Evolutionary conservation across 2,888 invertebrate genomes (phyloP).

Genomic region (Chesias legatella): DNA sequence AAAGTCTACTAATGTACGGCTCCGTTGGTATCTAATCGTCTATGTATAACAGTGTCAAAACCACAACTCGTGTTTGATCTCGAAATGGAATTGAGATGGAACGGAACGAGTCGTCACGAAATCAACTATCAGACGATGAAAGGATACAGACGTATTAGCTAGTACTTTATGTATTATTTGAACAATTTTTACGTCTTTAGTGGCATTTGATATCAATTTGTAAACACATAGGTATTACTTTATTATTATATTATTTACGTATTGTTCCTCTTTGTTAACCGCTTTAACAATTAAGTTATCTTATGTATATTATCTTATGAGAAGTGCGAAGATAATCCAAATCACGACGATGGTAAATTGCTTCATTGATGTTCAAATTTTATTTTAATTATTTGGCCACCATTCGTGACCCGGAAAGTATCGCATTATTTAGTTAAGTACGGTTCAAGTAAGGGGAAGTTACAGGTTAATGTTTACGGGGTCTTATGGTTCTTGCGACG

Average conservation of each 20-base stretch:
- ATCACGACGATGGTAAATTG: no score
- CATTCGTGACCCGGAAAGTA: conserved; percentile 3
- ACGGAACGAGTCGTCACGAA: conserved; percentile 20
- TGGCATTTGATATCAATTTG: no score
- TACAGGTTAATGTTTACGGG: conserved; percentile 30
- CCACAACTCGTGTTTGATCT: conserved; percentile 41
- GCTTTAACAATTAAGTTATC: no score
- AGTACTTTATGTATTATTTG: no score
- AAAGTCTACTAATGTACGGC: no score
- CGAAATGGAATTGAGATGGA: conserved; percentile 37
- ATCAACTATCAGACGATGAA: conserved; percentile 21
- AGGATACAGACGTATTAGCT: neutral
- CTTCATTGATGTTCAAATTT: no score
- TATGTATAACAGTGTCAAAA: conserved; percentile 34
- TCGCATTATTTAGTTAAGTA: conserved; percentile 12
- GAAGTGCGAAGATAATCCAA: no score
- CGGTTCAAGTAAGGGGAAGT: conserved; percentile 16
- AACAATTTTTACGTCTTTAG: no score
- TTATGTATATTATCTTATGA: no score
- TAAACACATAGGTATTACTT: no score
- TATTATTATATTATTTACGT: no score
- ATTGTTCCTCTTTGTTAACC: no score
- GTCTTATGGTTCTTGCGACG: conserved; percentile 25
- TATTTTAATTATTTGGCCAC: conserved; percentile 3
- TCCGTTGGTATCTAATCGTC: conserved; percentile 22